These are phyloP conservation scores for Papilio machaon DNA, from an alignment of 1,140 invertebrate genomes.

Conservation along the genomic window DNA sequence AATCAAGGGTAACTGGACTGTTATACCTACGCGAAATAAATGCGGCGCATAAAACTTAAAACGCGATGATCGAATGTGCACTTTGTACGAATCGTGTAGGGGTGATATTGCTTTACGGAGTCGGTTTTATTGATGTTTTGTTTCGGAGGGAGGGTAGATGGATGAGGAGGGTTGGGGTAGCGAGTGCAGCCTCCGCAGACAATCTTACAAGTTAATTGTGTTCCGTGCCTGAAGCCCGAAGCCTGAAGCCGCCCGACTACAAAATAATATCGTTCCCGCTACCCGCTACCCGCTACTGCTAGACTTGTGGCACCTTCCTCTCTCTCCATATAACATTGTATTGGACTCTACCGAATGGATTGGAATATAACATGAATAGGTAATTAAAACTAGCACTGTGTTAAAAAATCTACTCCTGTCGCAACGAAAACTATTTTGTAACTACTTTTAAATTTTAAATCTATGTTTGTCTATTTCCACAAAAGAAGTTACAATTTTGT, in stretches of 20 bases:
- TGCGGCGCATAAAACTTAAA: constrained; percentile 79
- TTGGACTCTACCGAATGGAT: not conserved
- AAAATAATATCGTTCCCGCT: constrained; percentile 74
- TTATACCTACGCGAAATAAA: constrained; percentile 82
- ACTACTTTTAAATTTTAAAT: too few species aligned
- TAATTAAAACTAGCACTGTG: not conserved
- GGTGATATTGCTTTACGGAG: constrained; percentile 48
- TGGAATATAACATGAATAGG: not conserved
- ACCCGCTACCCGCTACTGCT: constrained; percentile 48
- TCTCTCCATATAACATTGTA: constrained; percentile 29
- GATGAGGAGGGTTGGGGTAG: constrained; percentile 72
- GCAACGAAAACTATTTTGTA: too few species aligned
- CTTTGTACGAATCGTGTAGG: constrained; percentile 50
- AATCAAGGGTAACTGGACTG: constrained; percentile 83
- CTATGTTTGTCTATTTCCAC: too few species aligned
- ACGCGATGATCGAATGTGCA: constrained; percentile 44
- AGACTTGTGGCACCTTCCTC: constrained; percentile 35
- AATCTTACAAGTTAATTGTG: constrained; percentile 82
- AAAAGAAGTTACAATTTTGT: too few species aligned
- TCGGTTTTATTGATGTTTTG: constrained; percentile 80
- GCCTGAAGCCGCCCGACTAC: constrained; percentile 76
- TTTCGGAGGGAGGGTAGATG: constrained; percentile 77
- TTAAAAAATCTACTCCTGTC: not conserved
- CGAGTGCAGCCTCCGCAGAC: constrained; percentile 80
- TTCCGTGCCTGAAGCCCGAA: constrained; percentile 74